phyloP scores from a whole-genome alignment of 2,797 vertebrate genomes.

The Anniella stebbinsi region DNA sequence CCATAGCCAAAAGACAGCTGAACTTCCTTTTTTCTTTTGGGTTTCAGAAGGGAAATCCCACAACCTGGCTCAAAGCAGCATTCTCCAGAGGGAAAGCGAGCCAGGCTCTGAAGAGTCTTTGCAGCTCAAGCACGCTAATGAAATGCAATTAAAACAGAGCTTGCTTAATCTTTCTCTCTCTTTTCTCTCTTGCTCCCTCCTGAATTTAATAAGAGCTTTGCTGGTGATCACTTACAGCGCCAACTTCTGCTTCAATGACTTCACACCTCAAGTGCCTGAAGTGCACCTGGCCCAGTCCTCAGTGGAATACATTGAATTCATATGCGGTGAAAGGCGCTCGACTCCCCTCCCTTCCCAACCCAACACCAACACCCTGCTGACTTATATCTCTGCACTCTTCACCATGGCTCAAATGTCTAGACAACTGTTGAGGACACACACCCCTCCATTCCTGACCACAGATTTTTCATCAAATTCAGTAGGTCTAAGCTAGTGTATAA shows the following conservation, averaged over 20 bases:
- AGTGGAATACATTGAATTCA: not conserved
- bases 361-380: not conserved
- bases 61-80: not conserved
- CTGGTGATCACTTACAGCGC: slow-evolving; percentile 4
- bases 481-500: not conserved
- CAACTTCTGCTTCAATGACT: not conserved
- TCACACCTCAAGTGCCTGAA: slow-evolving; percentile 5
- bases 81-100: not conserved
- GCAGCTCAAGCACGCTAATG: not conserved
- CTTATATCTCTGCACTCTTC: not conserved
- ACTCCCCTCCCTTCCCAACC: not conserved
- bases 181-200: slow-evolving; percentile 1
- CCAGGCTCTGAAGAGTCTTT: not conserved
- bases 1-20: not conserved
- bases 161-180: not conserved
- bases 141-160: slow-evolving; percentile 28
- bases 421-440: not conserved
- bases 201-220: slow-evolving; percentile 15
- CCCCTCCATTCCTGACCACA: not conserved
- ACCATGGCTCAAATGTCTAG: not conserved
- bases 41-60: slow-evolving; percentile 10
- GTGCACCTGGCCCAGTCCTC: not conserved
- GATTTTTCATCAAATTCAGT: not conserved
- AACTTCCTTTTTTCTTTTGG: not conserved
- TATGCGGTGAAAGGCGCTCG: not conserved